phyloP scores from a whole-genome alignment of 2,888 invertebrate species.

The Leptopilina syphax region DNA sequence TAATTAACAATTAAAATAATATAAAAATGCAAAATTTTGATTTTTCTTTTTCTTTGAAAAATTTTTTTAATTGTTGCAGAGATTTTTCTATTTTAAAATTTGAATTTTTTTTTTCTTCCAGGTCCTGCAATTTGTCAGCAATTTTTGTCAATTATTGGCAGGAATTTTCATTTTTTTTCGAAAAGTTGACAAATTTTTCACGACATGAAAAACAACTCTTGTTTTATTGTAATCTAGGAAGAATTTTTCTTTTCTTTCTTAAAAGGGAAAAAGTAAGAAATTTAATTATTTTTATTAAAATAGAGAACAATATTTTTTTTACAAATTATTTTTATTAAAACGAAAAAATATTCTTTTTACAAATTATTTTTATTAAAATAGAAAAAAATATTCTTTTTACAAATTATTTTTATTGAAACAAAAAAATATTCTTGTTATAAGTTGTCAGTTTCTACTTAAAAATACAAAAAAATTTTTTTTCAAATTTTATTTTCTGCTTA shows the following conservation, averaged over 20 bases:
- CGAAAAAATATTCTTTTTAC: not conserved
- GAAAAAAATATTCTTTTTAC: too few relatives aligned
- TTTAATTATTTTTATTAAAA: not conserved
- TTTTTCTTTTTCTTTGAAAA: too few relatives aligned
- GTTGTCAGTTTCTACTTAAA: too few relatives aligned
- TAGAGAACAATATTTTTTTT: too few relatives aligned
- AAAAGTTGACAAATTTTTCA: slow-evolving; percentile 58
- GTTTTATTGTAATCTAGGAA: too few relatives aligned
- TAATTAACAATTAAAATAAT: slow-evolving; percentile 22
- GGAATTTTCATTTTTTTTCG: slow-evolving; percentile 54
- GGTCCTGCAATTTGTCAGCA: slow-evolving; percentile 81
- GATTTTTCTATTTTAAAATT: too few relatives aligned
- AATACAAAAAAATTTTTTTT: too few relatives aligned
- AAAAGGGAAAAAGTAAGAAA: too few relatives aligned
- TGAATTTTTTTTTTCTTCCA: slow-evolving; percentile 81
- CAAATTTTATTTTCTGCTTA: too few relatives aligned
- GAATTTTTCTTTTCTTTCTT: not conserved
- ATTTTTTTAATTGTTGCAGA: too few relatives aligned
- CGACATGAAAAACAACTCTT: slow-evolving; percentile 7
- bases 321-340: not conserved
- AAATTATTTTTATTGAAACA: not conserved
- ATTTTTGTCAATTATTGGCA: slow-evolving; percentile 76
- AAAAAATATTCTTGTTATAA: not conserved
- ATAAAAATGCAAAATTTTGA: not conserved
- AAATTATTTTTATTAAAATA: not conserved